phyloP scores from a whole-genome alignment of 2,113 vertebrate species.

The Tupaia tana region DNA sequence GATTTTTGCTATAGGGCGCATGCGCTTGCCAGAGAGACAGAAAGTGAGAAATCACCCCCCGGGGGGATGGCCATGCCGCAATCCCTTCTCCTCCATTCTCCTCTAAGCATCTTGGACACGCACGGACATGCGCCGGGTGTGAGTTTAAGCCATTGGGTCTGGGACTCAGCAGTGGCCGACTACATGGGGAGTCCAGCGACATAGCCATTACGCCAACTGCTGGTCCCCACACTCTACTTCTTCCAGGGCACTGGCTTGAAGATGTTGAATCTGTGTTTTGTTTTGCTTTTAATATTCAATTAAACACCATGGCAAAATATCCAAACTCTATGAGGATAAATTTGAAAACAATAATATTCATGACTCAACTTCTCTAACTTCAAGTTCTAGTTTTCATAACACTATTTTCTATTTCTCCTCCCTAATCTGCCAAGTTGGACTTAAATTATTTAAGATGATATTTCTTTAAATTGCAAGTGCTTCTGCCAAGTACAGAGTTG shows the following conservation, averaged over 20 bases:
- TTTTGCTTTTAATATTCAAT: not conserved
- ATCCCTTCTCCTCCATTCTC: no score
- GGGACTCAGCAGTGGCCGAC: no score
- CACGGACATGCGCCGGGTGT: no score
- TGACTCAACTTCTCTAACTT: not conserved
- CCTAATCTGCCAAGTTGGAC: not conserved
- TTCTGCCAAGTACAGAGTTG: slow-evolving; percentile 71
- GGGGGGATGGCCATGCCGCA: no score
- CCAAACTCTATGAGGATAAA: not conserved
- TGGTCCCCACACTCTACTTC: not conserved
- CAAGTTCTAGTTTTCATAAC: not conserved
- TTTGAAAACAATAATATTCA: not conserved
- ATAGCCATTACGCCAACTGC: no score
- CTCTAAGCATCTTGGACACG: no score
- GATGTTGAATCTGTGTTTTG: not conserved
- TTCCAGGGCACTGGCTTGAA: not conserved
- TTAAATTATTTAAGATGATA: slow-evolving; percentile 55
- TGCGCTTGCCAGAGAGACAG: no score
- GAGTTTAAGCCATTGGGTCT: no score
- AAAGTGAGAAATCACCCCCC: no score
- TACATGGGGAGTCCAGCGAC: no score
- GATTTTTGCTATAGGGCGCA: no score
- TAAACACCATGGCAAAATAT: not conserved
- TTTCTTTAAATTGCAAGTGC: slow-evolving; percentile 39
- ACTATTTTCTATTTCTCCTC: not conserved